Percentiles rank a stretch among this genome's conserved stretches.
Evolutionary conservation across 2,888 invertebrate species (phyloP).

Genomic region (Rutpela maculata): DNA sequence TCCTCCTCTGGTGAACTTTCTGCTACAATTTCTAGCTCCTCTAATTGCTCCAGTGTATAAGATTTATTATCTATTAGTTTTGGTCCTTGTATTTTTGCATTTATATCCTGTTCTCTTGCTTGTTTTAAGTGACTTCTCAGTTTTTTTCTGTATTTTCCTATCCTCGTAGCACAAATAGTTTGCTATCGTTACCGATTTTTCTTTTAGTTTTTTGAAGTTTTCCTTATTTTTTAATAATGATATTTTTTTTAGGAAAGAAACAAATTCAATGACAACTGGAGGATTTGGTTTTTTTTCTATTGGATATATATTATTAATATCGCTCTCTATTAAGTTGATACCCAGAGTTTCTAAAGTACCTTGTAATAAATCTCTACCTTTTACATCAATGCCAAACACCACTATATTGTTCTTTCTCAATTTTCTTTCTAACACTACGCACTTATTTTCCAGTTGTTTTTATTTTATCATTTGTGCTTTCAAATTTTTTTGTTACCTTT

Average conservation of each 20-base stretch:
- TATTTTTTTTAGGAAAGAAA: neutral
- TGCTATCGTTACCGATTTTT: neutral
- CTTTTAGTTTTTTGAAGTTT: neutral
- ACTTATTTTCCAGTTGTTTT: too few relatives aligned
- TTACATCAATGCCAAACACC: too few relatives aligned
- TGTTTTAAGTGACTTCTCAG: neutral
- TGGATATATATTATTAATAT: constrained; percentile 10
- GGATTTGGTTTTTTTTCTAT: neutral
- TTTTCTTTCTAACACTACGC: too few relatives aligned
- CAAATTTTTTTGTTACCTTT: too few relatives aligned
- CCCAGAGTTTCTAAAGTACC: too few relatives aligned
- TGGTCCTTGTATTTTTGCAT: neutral
- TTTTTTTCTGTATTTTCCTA: neutral
- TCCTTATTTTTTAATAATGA: constrained; percentile 7
- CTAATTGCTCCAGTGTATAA: neutral
- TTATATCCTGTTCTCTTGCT: neutral
- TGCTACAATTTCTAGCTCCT: neutral
- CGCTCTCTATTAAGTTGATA: neutral
- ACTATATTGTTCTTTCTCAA: too few relatives aligned
- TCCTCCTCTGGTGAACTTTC: neutral
- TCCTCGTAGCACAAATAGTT: constrained; percentile 1
- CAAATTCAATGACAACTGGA: neutral
- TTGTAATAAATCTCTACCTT: too few relatives aligned
- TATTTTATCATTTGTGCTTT: too few relatives aligned
- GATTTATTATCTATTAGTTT: neutral